phyloP scores from a whole-genome alignment of 2,888 invertebrate species.

The Dynastes tityus region DNA sequence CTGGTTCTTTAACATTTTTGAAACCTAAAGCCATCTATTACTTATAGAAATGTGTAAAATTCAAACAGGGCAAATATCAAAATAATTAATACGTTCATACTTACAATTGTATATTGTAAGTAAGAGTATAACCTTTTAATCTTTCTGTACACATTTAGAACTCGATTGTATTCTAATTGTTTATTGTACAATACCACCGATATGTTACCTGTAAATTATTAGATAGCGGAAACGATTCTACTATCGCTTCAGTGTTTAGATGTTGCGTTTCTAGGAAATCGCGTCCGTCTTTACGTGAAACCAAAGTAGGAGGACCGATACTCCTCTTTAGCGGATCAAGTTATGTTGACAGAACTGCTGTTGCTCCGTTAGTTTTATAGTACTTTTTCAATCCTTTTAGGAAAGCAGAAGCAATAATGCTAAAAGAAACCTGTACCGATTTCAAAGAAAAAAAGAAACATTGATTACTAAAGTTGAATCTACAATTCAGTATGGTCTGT shows the following conservation, averaged over 20 bases:
- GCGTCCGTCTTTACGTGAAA: conserved; percentile 12
- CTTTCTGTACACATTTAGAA: too few species aligned
- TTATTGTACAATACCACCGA: not conserved
- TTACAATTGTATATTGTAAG: too few species aligned
- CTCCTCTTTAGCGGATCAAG: conserved; percentile 30
- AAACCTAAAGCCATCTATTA: too few species aligned
- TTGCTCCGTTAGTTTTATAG: conserved; percentile 35
- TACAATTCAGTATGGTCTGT: not conserved
- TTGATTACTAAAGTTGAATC: not conserved
- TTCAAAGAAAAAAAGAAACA: not conserved
- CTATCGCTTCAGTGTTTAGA: not conserved
- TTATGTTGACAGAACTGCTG: conserved; percentile 36
- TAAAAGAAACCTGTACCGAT: not conserved
- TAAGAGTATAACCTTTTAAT: too few species aligned
- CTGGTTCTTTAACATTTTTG: too few species aligned
- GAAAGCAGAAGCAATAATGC: conserved; percentile 15
- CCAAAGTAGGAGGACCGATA: conserved; percentile 19
- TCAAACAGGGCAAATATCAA: too few species aligned
- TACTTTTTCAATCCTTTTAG: conserved; percentile 37
- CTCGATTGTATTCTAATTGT: too few species aligned
- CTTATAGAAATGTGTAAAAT: too few species aligned
- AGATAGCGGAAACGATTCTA: not conserved
- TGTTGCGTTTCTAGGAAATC: not conserved
- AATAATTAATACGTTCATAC: too few species aligned
- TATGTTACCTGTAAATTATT: not conserved